Conservation (phyloP, 2,888 invertebrate species). For the Gastrophysa polygoni region DNA sequence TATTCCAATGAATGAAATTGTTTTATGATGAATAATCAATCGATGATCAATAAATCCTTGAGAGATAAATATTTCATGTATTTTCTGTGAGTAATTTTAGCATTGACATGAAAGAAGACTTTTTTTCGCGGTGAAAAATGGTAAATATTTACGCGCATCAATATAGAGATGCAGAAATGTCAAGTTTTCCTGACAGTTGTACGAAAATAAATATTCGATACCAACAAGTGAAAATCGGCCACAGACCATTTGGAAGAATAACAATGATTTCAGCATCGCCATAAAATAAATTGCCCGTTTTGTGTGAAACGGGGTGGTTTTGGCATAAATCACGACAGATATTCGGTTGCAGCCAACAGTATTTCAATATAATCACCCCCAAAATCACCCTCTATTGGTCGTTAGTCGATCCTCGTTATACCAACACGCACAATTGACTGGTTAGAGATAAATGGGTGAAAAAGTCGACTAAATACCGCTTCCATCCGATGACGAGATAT, state of each 20-base stretch:
- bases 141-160: too few relatives aligned
- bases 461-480: constrained; percentile 52
- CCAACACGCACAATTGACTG: constrained; percentile 51
- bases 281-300: constrained; percentile 45
- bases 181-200: too few relatives aligned
- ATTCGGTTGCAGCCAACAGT: constrained; percentile 51
- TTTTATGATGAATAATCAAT: too few relatives aligned
- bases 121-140: too few relatives aligned
- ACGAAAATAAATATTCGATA: too few relatives aligned
- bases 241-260: constrained; percentile 40
- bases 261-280: constrained; percentile 44
- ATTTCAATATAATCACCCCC: constrained; percentile 55
- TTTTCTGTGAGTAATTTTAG: too few relatives aligned
- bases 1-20: too few relatives aligned
- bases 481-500: constrained; percentile 53
- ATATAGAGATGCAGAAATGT: too few relatives aligned
- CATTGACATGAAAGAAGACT: too few relatives aligned
- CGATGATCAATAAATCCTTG: too few relatives aligned
- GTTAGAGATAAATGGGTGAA: constrained; percentile 53
- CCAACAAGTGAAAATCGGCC: constrained; percentile 14
- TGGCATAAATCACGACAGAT: constrained; percentile 47
- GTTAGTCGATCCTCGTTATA: constrained; percentile 49
- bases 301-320: constrained; percentile 42
- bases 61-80: too few relatives aligned
- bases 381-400: constrained; percentile 43